Evolutionary conservation across 2,888 invertebrate species (phyloP), one percentile per base, ranked within the genome.

Genomic region (Choristoneura rosaceana): DNA sequence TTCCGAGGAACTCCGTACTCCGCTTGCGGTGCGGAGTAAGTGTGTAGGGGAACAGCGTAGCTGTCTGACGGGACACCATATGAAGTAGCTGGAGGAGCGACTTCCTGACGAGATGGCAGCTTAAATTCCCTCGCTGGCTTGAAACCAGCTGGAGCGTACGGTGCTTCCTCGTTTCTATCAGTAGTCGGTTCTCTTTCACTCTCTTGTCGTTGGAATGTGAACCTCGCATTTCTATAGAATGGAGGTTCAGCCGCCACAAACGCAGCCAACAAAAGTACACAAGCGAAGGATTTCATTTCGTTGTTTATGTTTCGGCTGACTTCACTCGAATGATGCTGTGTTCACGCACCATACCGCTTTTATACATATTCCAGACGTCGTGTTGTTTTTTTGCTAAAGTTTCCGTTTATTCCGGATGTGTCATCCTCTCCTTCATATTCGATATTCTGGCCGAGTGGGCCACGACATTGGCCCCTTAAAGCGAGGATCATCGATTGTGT

Each of bases 381-480:
- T 68, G 73, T 74, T 74, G 77, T 82, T 85, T 81, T 55, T 82
- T 81, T 77, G 76, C 76, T 74, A 74, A 79, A 83, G 87, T 90
- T 92, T 93, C 91, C 91, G 88, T 80, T 82, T 79, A 77, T 78
- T 81, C 88, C 89, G 90, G 92, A 90, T 89, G 91, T 88, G 88
- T 89, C 86, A 87, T 74, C 74, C 74, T 86, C 83, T 86, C 82
- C 83, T 81, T 80, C 80, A 82, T 80, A 80, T 88, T 94, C 91
- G 90, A 90, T 91, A 93, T 93, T 91, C 93, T 79, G 83, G 75
- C 74, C 84, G 87, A 84, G 89, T 87, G 85, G 79, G 76, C 82
- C 80, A 80, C 87, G 93, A 92, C 93, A 93, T 93, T 94, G 93
- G 91, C 91, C 91, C 84, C 89, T 79, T 89, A 85, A 79, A 82